Percentiles rank a stretch among this genome's conserved stretches.
Evolutionary conservation across 2,888 invertebrate genomes (phyloP).

Genomic region (Siphlonurus alternatus): DNA sequence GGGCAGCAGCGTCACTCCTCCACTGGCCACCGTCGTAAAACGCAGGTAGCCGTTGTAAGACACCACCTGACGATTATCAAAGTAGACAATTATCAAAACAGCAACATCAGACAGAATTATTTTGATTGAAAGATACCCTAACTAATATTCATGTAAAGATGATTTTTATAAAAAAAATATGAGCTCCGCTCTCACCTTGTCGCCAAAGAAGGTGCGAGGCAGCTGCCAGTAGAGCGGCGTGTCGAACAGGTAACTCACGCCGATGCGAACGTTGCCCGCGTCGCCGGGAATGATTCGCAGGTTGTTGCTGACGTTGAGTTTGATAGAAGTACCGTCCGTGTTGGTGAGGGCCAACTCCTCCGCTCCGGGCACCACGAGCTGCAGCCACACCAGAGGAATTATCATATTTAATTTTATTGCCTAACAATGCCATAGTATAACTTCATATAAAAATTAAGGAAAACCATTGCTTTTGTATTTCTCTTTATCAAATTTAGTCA

Average conservation of each 20-base stretch:
- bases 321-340: conserved; percentile 16
- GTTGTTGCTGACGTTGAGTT: conserved; percentile 37
- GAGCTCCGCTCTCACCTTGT: conserved; percentile 51
- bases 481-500: too few relatives aligned
- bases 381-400: conserved; percentile 10
- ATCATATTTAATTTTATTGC: background rate
- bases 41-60: conserved; percentile 83
- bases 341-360: conserved; percentile 18
- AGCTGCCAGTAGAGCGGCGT: conserved; percentile 69
- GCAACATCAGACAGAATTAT: too few relatives aligned
- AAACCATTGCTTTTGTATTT: too few relatives aligned
- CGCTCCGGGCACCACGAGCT: conserved; percentile 24
- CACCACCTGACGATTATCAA: conserved; percentile 42
- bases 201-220: conserved; percentile 66
- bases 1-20: conserved; percentile 36
- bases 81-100: too few relatives aligned
- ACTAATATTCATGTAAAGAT: too few relatives aligned
- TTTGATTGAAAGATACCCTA: too few relatives aligned
- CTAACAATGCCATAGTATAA: conserved; percentile 1
- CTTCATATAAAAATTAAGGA: conserved; percentile 20
- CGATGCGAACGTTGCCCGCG: conserved; percentile 34
- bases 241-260: conserved; percentile 34
- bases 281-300: conserved; percentile 43
- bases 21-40: conserved; percentile 52
- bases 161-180: too few relatives aligned